Conservation (phyloP, 2,888 invertebrate genomes). For the Bugulina stolonifera region DNA sequence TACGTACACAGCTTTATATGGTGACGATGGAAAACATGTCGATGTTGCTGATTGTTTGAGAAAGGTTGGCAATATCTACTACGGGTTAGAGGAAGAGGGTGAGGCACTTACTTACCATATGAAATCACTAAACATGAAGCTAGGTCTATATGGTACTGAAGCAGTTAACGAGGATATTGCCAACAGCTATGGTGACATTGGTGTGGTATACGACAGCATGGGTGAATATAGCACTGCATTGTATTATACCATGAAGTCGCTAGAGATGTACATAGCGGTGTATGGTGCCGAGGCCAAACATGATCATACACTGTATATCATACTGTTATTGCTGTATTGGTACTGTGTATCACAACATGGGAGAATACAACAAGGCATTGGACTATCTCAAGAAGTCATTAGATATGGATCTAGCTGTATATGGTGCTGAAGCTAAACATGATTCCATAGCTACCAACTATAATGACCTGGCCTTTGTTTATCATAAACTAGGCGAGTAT, state of each 20-base stretch:
- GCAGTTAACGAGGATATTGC: background rate
- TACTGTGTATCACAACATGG: background rate
- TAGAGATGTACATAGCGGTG: background rate
- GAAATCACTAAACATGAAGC: background rate
- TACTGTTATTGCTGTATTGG: background rate
- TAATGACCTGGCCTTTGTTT: background rate
- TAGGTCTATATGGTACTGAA: background rate
- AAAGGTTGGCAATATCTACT: background rate
- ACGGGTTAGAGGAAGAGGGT: background rate
- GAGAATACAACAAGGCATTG: background rate
- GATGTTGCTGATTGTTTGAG: background rate
- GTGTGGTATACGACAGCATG: background rate
- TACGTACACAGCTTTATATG: no score
- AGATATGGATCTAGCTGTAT: background rate
- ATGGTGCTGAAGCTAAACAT: background rate
- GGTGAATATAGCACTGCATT: background rate
- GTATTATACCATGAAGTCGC: background rate
- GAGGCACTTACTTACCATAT: background rate
- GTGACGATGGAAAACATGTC: background rate
- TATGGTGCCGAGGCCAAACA: background rate
- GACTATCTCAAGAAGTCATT: background rate
- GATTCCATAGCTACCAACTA: background rate
- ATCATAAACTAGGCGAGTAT: background rate
- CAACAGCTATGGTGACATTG: background rate
- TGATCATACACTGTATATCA: background rate